phyloP scores from a whole-genome alignment of 1,140 invertebrate species.

The Calycopis cecrops region DNA sequence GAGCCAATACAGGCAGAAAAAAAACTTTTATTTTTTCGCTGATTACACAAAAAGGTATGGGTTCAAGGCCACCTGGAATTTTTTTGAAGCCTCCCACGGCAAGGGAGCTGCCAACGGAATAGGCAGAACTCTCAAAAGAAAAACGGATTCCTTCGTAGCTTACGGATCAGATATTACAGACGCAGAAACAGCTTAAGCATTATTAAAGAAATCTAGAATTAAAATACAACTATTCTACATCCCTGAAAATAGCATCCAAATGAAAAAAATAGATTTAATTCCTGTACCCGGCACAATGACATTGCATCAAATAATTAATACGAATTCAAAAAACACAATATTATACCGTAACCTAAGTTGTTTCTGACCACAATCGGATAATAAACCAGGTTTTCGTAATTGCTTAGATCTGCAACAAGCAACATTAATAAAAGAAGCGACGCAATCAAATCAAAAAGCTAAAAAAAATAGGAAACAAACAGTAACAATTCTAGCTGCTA shows the following conservation, averaged over 20 bases:
- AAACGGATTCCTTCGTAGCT: slow-evolving; percentile 12
- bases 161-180: neutral
- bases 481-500: too few relatives aligned
- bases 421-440: too few relatives aligned
- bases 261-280: neutral
- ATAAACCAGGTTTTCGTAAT: too few relatives aligned
- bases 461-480: too few relatives aligned
- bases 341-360: slow-evolving; percentile 15
- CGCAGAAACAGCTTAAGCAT: neutral
- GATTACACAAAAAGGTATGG: slow-evolving; percentile 1
- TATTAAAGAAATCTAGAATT: neutral
- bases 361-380: too few relatives aligned
- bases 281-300: neutral
- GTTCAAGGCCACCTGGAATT: slow-evolving; percentile 19
- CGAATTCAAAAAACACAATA: neutral
- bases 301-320: neutral
- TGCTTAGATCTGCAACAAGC: too few relatives aligned
- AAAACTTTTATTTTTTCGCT: slow-evolving; percentile 25
- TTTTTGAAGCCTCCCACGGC: slow-evolving; percentile 28
- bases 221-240: neutral
- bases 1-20: slow-evolving; percentile 25
- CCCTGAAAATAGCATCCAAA: neutral
- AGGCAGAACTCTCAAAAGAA: slow-evolving; percentile 24
- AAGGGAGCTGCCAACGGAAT: slow-evolving; percentile 32
- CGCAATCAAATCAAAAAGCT: too few relatives aligned